Conservation (phyloP, 2,888 invertebrate species). For the Leucania comma region DNA sequence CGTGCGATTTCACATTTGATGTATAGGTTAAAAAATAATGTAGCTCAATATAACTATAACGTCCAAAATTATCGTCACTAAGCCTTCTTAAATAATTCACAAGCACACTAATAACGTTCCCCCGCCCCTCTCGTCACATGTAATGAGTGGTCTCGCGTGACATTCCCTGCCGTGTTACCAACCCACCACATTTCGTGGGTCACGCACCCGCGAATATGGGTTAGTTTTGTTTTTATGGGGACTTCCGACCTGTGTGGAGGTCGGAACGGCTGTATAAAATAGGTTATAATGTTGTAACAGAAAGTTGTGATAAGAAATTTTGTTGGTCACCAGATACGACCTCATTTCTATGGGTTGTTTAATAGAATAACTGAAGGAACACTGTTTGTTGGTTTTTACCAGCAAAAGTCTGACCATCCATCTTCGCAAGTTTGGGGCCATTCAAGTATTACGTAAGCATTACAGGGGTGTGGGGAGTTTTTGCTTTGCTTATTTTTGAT, state of each 20-base stretch:
- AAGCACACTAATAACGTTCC: conserved; percentile 23
- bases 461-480: too few species aligned
- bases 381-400: too few species aligned
- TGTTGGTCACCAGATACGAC: background rate
- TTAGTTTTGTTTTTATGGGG: conserved; percentile 57
- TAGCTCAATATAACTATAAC: background rate
- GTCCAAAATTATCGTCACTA: background rate
- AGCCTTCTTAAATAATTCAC: conserved; percentile 33
- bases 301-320: conserved; percentile 1
- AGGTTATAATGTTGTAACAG: conserved; percentile 18
- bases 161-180: conserved; percentile 42
- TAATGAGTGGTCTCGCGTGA: conserved; percentile 57
- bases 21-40: too few species aligned
- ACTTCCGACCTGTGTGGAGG: conserved; percentile 57
- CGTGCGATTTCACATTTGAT: too few species aligned
- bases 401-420: too few species aligned
- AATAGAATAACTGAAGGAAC: background rate
- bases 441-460: too few species aligned
- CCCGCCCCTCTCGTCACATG: conserved; percentile 17
- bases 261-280: conserved; percentile 28
- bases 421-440: too few species aligned
- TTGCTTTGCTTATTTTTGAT: too few species aligned
- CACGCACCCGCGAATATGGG: conserved; percentile 62
- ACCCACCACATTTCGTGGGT: conserved; percentile 49
- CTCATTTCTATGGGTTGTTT: background rate